phyloP scores from a whole-genome alignment of 2,888 invertebrate species.

The Erynnis tages region DNA sequence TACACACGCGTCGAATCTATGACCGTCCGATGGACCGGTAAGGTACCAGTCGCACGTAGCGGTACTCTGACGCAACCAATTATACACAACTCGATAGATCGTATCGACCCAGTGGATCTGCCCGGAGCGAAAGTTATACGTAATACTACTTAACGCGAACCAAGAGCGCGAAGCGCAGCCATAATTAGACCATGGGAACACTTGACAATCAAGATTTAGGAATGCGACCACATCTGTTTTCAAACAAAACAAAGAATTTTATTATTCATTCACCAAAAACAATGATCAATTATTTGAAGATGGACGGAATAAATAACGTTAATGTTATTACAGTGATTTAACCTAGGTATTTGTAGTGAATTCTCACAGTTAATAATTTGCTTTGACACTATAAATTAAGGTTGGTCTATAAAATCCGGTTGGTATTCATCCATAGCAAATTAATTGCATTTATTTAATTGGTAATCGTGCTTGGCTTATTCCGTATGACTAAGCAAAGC shows the following conservation, averaged over 20 bases:
- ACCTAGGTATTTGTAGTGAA: not conserved
- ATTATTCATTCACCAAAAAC: no score
- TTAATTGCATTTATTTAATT: conserved; percentile 20
- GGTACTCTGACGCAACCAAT: conserved; percentile 75
- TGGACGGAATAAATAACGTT: no score
- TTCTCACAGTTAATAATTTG: conserved; percentile 1
- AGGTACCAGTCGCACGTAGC: conserved; percentile 54
- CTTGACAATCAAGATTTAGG: conserved; percentile 13
- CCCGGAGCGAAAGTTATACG: conserved; percentile 59
- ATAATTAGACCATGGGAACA: conserved; percentile 28
- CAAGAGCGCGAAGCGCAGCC: conserved; percentile 20
- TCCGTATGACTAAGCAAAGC: conserved; percentile 29
- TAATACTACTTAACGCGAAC: conserved; percentile 42
- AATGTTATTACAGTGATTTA: not conserved
- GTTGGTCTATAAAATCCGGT: conserved; percentile 1
- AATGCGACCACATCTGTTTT: conserved; percentile 5
- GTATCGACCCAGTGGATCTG: conserved; percentile 44
- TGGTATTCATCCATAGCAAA: conserved; percentile 6
- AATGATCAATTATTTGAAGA: no score
- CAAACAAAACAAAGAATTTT: conserved; percentile 9
- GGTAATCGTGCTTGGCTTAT: conserved; percentile 6
- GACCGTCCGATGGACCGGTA: conserved; percentile 45
- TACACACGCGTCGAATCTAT: conserved; percentile 53
- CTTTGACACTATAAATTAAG: not conserved
- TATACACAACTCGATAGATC: conserved; percentile 63